Conservation (phyloP, 2,113 vertebrate genomes). For the Cinclus mexicanus region DNA sequence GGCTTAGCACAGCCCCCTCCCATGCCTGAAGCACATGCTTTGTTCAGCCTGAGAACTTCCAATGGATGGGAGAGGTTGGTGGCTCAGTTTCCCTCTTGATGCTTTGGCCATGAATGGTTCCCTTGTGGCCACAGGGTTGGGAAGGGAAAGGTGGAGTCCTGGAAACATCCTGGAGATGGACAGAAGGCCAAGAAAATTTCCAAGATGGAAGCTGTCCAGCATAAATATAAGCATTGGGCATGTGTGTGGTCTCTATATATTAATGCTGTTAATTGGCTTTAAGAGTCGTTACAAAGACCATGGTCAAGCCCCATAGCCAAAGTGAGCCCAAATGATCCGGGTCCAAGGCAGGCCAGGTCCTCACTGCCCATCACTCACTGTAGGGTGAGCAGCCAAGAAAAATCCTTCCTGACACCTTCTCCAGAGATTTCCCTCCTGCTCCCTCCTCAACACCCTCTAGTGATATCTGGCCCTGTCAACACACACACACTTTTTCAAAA, state of each 20-base stretch:
- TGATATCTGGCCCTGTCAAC: slow-evolving; percentile 59
- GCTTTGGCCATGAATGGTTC: not conserved
- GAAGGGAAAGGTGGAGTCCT: slow-evolving; percentile 13
- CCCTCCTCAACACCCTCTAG: slow-evolving; percentile 48
- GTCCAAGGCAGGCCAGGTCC: not conserved
- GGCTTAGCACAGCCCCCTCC: not conserved
- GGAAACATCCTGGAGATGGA: not conserved
- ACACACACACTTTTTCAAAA: not conserved
- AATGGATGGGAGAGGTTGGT: not conserved
- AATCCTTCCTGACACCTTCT: slow-evolving; percentile 35
- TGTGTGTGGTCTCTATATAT: slow-evolving; percentile 46
- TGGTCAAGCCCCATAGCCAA: not conserved
- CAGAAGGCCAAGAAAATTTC: slow-evolving; percentile 4
- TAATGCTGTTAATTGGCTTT: slow-evolving; percentile 16
- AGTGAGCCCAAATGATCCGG: not conserved
- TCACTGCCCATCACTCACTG: not conserved
- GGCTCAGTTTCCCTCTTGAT: not conserved
- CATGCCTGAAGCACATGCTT: accelerated
- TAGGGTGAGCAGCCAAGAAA: not conserved
- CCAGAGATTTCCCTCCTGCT: slow-evolving; percentile 14
- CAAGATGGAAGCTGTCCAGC: slow-evolving; percentile 21
- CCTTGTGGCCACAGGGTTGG: not conserved
- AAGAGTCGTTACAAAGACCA: not conserved
- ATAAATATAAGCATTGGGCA: not conserved
- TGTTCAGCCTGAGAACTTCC: not conserved